These are phyloP conservation scores for Drosophila pandora DNA, from an alignment of 1,140 invertebrate species.

Conservation along the genomic window DNA sequence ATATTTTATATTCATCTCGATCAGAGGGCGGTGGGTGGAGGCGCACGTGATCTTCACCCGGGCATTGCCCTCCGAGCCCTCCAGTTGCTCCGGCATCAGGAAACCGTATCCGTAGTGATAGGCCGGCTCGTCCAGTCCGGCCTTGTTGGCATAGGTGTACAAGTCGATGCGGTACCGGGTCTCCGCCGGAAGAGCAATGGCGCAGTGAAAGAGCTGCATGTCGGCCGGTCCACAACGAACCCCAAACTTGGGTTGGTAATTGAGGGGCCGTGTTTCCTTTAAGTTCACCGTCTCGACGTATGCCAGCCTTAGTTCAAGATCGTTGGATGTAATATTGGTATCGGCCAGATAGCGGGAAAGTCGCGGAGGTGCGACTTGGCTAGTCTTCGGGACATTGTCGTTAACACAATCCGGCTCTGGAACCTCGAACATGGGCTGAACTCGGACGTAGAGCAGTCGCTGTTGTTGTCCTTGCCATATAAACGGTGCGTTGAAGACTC, in stretches of 20 bases:
- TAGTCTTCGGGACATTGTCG: too few species aligned
- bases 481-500: conserved; percentile 91
- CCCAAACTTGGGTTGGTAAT: conserved; percentile 49
- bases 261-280: conserved; percentile 19
- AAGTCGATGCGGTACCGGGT: conserved; percentile 58
- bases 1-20: conserved; percentile 51
- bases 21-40: conserved; percentile 64
- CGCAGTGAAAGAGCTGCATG: conserved; percentile 57
- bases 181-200: conserved; percentile 19
- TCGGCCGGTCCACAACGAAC: conserved; percentile 51
- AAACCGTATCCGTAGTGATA: conserved; percentile 68
- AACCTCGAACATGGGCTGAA: conserved; percentile 87
- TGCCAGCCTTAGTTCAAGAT: conserved; percentile 82
- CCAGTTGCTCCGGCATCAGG: conserved; percentile 33
- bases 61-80: conserved; percentile 41
- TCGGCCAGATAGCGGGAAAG: neutral
- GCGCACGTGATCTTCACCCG: conserved; percentile 53
- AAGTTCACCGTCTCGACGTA: conserved; percentile 53
- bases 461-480: conserved; percentile 88
- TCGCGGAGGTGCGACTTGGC: neutral
- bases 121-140: conserved; percentile 43
- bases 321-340: conserved; percentile 65
- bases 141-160: conserved; percentile 53
- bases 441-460: conserved; percentile 88
- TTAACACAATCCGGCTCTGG: neutral